Conservation (phyloP, 2,888 invertebrate species). For the Thelaira solivaga region DNA sequence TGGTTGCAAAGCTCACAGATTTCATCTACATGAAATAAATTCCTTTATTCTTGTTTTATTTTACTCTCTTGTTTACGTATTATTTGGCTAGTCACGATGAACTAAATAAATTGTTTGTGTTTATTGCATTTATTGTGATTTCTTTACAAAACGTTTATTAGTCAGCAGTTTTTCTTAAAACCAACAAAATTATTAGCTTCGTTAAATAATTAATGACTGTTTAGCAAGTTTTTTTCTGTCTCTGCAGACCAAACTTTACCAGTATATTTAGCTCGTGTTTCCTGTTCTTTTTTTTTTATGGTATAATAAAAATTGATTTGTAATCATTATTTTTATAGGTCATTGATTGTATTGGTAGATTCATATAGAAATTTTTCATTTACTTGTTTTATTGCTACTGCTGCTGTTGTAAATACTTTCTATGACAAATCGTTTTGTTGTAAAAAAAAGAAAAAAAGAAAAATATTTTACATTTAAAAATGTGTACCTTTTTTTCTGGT, state of each 20-base stretch:
- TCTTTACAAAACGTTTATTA: conserved; percentile 51
- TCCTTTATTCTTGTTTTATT: not conserved
- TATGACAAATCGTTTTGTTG: conserved; percentile 49
- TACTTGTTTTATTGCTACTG: not conserved
- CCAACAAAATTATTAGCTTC: conserved; percentile 51
- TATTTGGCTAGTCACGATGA: conserved; percentile 50
- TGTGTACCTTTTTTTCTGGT: not conserved
- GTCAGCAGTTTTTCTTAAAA: conserved; percentile 49
- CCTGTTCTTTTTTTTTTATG: not conserved
- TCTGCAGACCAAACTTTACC: not conserved
- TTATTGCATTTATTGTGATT: conserved; percentile 45
- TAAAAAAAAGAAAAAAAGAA: conserved; percentile 26
- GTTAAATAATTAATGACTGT: conserved; percentile 52
- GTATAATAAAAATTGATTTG: conserved; percentile 47
- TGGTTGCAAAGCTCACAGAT: conserved; percentile 19
- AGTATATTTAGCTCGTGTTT: not conserved
- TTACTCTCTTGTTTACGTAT: not conserved
- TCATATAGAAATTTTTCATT: not conserved
- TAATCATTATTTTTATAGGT: conserved; percentile 59
- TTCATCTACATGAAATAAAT: conserved; percentile 36
- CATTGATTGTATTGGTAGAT: conserved; percentile 33
- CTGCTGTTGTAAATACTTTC: conserved; percentile 20
- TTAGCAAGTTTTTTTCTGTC: not conserved
- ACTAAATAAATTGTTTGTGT: conserved; percentile 43
- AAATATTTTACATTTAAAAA: conserved; percentile 28